These are phyloP conservation scores for Drosophila teissieri DNA, from an alignment of 1,140 invertebrate species.

Conservation along the genomic window DNA sequence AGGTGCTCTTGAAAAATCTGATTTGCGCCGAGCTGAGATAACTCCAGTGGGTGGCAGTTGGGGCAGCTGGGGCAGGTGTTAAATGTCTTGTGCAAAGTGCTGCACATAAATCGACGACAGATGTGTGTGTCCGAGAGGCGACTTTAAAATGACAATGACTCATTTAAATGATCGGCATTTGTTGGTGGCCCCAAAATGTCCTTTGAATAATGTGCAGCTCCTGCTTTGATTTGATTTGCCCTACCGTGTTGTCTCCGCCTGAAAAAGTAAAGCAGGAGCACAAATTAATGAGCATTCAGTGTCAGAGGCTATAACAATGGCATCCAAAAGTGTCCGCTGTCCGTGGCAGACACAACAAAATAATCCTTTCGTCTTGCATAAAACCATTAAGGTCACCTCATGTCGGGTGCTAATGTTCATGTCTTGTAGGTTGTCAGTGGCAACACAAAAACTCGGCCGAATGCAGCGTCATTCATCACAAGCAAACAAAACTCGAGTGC, in stretches of 20 bases:
- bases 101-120: constrained; percentile 60
- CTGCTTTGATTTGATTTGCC: constrained; percentile 60
- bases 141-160: constrained; percentile 77
- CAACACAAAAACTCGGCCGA: constrained; percentile 70
- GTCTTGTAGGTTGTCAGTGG: constrained; percentile 75
- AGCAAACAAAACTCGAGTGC: constrained; percentile 56
- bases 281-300: constrained; percentile 66
- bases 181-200: constrained; percentile 36
- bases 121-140: constrained; percentile 52
- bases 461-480: constrained; percentile 80
- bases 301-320: constrained; percentile 57
- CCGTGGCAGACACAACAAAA: constrained; percentile 66
- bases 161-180: constrained; percentile 73
- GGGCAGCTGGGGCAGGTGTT: constrained; percentile 60
- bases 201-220: constrained; percentile 45
- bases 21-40: constrained; percentile 50
- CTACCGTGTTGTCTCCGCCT: background rate
- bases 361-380: constrained; percentile 62
- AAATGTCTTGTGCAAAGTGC: constrained; percentile 76
- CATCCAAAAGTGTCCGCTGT: constrained; percentile 23
- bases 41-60: constrained; percentile 26
- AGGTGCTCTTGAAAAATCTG: constrained; percentile 62
- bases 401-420: constrained; percentile 71
- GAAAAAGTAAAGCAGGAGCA: constrained; percentile 8
- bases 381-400: constrained; percentile 79